Evolutionary conservation across 1,140 invertebrate genomes (phyloP).

Genomic region (Zaprionus tsacasi): DNA sequence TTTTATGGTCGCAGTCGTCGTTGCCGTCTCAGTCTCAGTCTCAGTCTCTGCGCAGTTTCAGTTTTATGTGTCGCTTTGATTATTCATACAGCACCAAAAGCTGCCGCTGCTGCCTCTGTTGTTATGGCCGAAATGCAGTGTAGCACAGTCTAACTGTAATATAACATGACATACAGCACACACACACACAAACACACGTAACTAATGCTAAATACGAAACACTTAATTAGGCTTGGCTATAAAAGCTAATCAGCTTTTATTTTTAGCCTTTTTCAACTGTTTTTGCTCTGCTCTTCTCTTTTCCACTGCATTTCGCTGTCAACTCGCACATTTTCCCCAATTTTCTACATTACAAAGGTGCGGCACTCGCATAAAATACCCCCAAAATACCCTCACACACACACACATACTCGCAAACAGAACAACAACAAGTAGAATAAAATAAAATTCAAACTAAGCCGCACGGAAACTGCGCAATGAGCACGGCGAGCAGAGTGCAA

Average conservation of each 20-base stretch:
- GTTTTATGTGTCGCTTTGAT: conserved; percentile 47
- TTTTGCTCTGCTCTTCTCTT: neutral
- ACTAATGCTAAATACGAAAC: neutral
- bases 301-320: neutral
- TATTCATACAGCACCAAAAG: conserved; percentile 42
- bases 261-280: neutral
- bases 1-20: conserved; percentile 50
- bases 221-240: neutral
- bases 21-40: neutral
- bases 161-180: neutral
- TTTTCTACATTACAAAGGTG: conserved; percentile 30
- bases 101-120: neutral
- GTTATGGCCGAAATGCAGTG: neutral
- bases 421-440: conserved; percentile 29
- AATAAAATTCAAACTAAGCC: conserved; percentile 61
- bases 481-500: conserved; percentile 42
- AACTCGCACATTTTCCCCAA: neutral
- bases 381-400: conserved; percentile 11
- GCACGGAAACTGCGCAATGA: conserved; percentile 68
- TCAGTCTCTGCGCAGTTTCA: conserved; percentile 27
- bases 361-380: conserved; percentile 45
- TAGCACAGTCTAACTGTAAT: neutral
- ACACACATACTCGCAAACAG: conserved; percentile 12
- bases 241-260: neutral
- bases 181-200: neutral